Evolutionary conservation across 2,888 invertebrate species (phyloP).

Genomic region (Calameuta filiformis): DNA sequence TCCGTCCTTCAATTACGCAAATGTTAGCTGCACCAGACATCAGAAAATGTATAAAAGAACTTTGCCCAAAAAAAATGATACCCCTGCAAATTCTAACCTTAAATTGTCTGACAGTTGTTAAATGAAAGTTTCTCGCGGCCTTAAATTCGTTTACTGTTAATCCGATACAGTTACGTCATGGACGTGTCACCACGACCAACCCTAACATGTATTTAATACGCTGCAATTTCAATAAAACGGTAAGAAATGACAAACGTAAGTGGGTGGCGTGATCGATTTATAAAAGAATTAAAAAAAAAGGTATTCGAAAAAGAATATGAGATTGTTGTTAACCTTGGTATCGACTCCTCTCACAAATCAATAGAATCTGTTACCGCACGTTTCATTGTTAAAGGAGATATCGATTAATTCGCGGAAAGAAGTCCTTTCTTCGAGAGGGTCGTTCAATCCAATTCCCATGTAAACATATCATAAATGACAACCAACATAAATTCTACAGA

Average conservation of each 20-base stretch:
- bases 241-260: neutral
- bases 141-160: neutral
- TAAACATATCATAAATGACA: neutral
- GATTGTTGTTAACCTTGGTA: conserved; percentile 49
- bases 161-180: neutral
- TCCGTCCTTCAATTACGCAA: neutral
- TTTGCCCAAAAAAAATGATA: neutral
- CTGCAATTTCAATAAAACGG: neutral
- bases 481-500: neutral
- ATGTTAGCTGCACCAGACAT: neutral
- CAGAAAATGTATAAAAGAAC: neutral
- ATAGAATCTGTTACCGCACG: neutral
- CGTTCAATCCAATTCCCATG: neutral
- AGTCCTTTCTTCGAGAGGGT: neutral
- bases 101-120: neutral
- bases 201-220: neutral
- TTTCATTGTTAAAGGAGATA: neutral
- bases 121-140: neutral
- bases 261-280: neutral
- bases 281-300: conserved; percentile 23
- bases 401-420: neutral
- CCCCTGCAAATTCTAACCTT: neutral
- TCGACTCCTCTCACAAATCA: conserved; percentile 13
- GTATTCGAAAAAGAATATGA: conserved; percentile 18
- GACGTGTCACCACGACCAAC: neutral